Percentiles rank a stretch among this genome's conserved stretches.
Evolutionary conservation across 2,113 vertebrate genomes (phyloP).

Genomic region (Protomyctophum bolini): DNA sequence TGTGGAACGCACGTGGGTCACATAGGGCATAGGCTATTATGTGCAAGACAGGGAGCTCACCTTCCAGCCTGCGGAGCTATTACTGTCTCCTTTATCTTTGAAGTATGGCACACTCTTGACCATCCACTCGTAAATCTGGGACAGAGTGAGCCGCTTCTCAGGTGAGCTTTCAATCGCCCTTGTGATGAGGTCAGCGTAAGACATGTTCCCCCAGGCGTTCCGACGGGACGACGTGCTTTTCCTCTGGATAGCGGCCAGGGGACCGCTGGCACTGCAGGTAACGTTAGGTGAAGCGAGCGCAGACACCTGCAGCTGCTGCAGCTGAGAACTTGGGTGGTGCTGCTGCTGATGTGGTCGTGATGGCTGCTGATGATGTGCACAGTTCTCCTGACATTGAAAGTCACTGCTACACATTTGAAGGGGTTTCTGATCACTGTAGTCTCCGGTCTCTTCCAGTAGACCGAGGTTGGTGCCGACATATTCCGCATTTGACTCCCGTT

Average conservation of each 20-base stretch:
- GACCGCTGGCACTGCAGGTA: constrained; percentile 46
- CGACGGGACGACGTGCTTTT: constrained; percentile 94
- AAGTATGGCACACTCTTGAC: constrained; percentile 96
- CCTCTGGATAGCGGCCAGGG: constrained; percentile 78
- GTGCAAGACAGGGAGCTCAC: constrained; percentile 70
- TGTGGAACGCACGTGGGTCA: too few species aligned
- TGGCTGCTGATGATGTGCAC: constrained; percentile 62
- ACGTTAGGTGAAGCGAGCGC: constrained; percentile 66
- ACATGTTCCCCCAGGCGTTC: constrained; percentile 98
- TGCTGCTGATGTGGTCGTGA: constrained; percentile 51
- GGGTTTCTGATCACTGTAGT: constrained; percentile 75
- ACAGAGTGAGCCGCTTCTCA: constrained; percentile 93
- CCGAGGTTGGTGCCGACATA: constrained; percentile 84
- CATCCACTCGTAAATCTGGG: constrained; percentile 99
- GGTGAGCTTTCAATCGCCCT: constrained; percentile 96
- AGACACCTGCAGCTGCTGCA: constrained; percentile 70
- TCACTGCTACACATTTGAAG: constrained; percentile 45
- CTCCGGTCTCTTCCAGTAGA: constrained; percentile 86
- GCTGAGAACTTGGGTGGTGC: constrained; percentile 63
- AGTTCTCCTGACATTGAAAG: constrained; percentile 72
- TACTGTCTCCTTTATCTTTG: constrained; percentile 96
- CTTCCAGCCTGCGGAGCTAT: constrained; percentile 97
- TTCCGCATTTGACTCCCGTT: constrained; percentile 82
- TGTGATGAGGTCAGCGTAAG: constrained; percentile 96
- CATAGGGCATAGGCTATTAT: too few species aligned